phyloP scores from a whole-genome alignment of 1,140 invertebrate species.

The Trichonephila clavata region DNA sequence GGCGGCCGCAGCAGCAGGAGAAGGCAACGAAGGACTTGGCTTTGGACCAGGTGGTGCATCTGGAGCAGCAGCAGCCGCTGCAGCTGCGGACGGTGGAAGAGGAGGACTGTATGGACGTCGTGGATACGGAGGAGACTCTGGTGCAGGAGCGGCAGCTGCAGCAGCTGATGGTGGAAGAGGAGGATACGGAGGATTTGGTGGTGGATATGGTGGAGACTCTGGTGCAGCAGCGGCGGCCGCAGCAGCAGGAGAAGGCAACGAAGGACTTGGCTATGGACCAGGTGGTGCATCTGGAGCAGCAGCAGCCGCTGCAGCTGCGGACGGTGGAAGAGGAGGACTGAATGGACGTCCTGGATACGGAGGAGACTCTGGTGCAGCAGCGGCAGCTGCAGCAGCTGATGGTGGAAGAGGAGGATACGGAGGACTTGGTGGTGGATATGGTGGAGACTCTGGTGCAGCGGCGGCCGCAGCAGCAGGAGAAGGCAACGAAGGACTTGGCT shows the following conservation, averaged over 20 bases:
- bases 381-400: not conserved
- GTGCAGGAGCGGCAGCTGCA: not conserved
- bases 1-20: not conserved
- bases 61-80: no score
- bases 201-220: not conserved
- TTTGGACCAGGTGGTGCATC: not conserved
- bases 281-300: no score
- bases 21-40: not conserved
- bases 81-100: not conserved
- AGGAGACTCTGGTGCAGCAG: not conserved
- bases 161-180: not conserved
- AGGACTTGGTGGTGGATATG: not conserved
- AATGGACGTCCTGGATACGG: no score
- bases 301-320: not conserved
- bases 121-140: not conserved
- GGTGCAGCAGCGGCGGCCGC: not conserved
- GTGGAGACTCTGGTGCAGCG: no score
- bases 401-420: not conserved
- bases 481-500: not conserved
- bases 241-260: not conserved
- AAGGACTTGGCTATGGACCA: no score
- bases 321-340: not conserved
- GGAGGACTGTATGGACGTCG: not conserved
- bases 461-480: not conserved
- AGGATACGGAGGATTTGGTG: not conserved